Base-by-base conservation (phyloP, 2,888 invertebrate species). In the Urechis unicinctus region DNA sequence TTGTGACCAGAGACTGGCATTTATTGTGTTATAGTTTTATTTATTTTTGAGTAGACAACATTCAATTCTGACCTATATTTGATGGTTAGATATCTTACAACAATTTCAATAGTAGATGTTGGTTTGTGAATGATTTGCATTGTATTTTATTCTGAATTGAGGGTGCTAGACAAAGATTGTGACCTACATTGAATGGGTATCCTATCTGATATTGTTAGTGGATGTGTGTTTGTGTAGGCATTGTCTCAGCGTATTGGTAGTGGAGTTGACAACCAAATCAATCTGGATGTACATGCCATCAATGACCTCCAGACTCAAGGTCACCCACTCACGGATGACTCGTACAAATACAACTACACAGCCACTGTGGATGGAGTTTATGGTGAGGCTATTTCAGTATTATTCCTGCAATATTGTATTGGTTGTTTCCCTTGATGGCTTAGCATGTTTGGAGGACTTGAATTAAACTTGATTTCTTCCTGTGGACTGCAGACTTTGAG, bases 281-380 rank as follows among this genome's bases (percentile, higher is more conserved):
- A 89, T 69, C 82, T 99, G 56, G 95, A 98, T 77, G 91, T 98
- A 4, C 94, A 98, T 79, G 89, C 94, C 25, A 90, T 98, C 61
- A 90, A 87, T 50, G 88, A 96, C 70, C 82, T 99, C 48, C 91
- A 94, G 81, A 84, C 85, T 45, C 83, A 81, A 47, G 49, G 48
- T 54, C 79, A 95, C 9, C 83, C 87, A 24, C 81, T 86, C 2
- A 98, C 98, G 0, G 86, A 97, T 76, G 98, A 99, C 80, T 84
- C 85, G 0, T 85, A 85, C 26, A 99, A 99, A 81, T 98, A 98
- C 79, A 84, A 85, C 61, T 99, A 99, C 76, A 81, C 82, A 51
- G 78, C 80, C 21, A 82, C 83, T 24, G 83, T 84, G 2, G 84
- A 86, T 63, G 85, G 88, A 22, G 83, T 86, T 51, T 96, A 96